These are phyloP conservation scores for Orestias chungarensis DNA, from an alignment of 2,797 vertebrate genomes.

Conservation along the genomic window DNA sequence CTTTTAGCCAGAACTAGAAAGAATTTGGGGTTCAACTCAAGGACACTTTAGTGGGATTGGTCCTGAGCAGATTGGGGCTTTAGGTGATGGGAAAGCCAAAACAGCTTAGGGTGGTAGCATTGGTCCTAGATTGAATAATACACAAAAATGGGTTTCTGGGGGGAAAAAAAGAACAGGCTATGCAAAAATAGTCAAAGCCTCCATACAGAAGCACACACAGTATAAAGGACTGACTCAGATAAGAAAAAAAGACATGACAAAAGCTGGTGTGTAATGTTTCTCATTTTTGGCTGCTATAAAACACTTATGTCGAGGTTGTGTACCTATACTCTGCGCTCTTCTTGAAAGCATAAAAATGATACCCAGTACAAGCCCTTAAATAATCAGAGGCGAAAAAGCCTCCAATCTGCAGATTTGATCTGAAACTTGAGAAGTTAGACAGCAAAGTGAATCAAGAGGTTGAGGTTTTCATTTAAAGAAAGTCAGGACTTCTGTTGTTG, in stretches of 20 bases:
- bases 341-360: constrained; percentile 55
- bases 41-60: not conserved
- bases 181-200: not conserved
- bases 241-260: constrained; percentile 7
- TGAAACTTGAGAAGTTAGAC: constrained; percentile 46
- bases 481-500: constrained; percentile 19
- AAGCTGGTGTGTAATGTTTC: constrained; percentile 29
- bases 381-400: constrained; percentile 53
- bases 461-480: constrained; percentile 1
- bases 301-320: constrained; percentile 50
- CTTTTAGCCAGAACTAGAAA: not conserved
- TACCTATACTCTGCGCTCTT: constrained; percentile 52
- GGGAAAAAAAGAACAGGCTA: not conserved
- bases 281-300: constrained; percentile 49
- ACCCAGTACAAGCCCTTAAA: constrained; percentile 55
- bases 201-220: not conserved
- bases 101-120: not conserved
- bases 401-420: constrained; percentile 49
- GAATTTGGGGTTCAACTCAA: not conserved
- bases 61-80: constrained; percentile 1
- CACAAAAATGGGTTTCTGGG: not conserved
- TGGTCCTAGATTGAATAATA: not conserved
- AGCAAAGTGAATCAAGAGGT: constrained; percentile 49
- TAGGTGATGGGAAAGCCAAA: not conserved
- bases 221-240: not conserved